Evolutionary conservation across 2,888 invertebrate species (phyloP).

Genomic region (Euproctis similis): DNA sequence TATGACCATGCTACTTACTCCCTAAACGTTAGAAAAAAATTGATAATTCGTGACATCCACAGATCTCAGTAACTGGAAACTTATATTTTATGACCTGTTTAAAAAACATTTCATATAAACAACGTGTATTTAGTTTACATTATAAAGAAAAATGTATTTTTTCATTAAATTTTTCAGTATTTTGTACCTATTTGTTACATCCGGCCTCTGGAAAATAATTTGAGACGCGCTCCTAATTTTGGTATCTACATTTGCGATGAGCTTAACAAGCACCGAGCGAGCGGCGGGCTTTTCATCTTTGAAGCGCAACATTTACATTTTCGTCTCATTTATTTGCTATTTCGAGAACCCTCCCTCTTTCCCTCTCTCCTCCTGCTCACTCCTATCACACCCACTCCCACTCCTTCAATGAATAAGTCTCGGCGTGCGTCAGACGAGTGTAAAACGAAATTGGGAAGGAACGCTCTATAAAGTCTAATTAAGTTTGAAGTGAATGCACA

Average conservation of each 20-base stretch:
- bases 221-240: constrained; percentile 68
- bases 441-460: constrained; percentile 72
- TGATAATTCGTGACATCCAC: too few relatives aligned
- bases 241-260: constrained; percentile 74
- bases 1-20: too few relatives aligned
- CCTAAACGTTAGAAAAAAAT: too few relatives aligned
- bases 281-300: constrained; percentile 73
- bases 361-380: constrained; percentile 34
- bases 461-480: constrained; percentile 76
- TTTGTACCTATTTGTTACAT: constrained; percentile 43
- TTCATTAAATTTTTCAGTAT: too few relatives aligned
- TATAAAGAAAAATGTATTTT: too few relatives aligned
- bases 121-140: too few relatives aligned
- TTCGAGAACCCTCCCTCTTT: constrained; percentile 58
- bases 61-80: too few relatives aligned
- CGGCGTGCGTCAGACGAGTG: constrained; percentile 65
- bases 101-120: too few relatives aligned
- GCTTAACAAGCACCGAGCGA: constrained; percentile 69
- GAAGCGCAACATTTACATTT: constrained; percentile 76
- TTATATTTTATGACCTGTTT: too few relatives aligned
- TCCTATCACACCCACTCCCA: constrained; percentile 31
- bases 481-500: constrained; percentile 72
- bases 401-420: constrained; percentile 68
- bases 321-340: constrained; percentile 77
- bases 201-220: constrained; percentile 70